Evolutionary conservation across 2,888 invertebrate genomes (phyloP).

Genomic region (Amblyteles armatorius): DNA sequence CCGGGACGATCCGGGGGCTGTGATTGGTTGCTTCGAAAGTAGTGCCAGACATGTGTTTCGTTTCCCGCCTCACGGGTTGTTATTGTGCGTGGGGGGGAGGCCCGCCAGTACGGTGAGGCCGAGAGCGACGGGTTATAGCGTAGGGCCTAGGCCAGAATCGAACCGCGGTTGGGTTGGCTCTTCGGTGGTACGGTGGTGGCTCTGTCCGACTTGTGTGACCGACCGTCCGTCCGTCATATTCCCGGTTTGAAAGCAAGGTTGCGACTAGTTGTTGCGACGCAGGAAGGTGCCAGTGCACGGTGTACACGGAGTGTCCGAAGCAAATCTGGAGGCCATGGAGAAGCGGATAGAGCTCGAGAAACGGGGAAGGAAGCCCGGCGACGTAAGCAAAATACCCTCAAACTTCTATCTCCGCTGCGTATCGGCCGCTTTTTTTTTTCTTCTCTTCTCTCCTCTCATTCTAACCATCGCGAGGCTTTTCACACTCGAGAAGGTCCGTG

Average conservation of each 20-base stretch:
- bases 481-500: background rate
- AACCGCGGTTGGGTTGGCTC: constrained; percentile 79
- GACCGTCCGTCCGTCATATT: constrained; percentile 82
- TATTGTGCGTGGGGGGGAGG: constrained; percentile 75
- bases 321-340: constrained; percentile 89
- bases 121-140: constrained; percentile 63
- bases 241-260: constrained; percentile 83
- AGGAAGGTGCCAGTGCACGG: constrained; percentile 77
- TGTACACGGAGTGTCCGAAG: constrained; percentile 68
- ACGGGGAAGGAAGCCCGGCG: constrained; percentile 94
- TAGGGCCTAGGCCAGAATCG: constrained; percentile 79
- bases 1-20: constrained; percentile 47
- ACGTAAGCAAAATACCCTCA: constrained; percentile 88
- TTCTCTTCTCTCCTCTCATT: background rate
- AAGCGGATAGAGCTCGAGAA: constrained; percentile 98
- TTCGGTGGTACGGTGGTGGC: constrained; percentile 66
- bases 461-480: background rate
- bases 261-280: constrained; percentile 82
- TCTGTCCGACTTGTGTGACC: constrained; percentile 72
- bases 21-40: constrained; percentile 83
- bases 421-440: constrained; percentile 4
- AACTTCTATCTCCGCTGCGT: constrained; percentile 28
- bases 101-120: constrained; percentile 76
- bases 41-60: constrained; percentile 82
- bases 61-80: constrained; percentile 83